Evolutionary conservation across 2,113 vertebrate species (phyloP), one percentile per base, ranked within the genome.

Genomic region (Taxidea taxus): DNA sequence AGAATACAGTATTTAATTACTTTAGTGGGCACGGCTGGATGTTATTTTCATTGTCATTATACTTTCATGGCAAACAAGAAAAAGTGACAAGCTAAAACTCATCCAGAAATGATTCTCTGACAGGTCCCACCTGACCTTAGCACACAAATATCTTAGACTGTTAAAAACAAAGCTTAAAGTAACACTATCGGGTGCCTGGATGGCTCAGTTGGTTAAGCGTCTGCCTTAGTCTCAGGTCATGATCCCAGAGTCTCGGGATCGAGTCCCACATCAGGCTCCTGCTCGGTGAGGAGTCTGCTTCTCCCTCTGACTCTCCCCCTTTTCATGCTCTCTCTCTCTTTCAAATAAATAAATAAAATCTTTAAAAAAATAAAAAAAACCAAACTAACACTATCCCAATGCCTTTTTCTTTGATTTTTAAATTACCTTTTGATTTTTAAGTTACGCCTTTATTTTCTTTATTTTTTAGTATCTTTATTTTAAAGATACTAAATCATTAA

Each of bases 351-450:
- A 51, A 16, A 15, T 51, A 54, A 54, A 54, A 54, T 54, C 51
- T 54, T 54, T 6, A 54, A 54, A 54, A 18, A 47, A 47, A 44
- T 7, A 51, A 51, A 51, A 4, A 51, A 54, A 54, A n/a, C n/a
- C 72, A 60, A 58, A 60, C 3, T 47, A 77, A 87, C 8, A 74
- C n/a, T n/a, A 83, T 39, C 93, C 81, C 54, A 85, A 74, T 49
- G 21, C 0, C 6, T 70, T 91, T 87, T 47, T 31, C 44, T 91
- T 86, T 21, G 6, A 84, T 91, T 89, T 96, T 93, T 80, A 97
- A 97, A 31, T 56, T 83, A 14, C 1, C n/a, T n/a, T 91, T 86
- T 21, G 6, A 84, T 91, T 89, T 96, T 93, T 80, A 97, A 97
- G n/a, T 56, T 83, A 14, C 1, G n/a, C n/a, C n/a, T n/a, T n/a